A percentile compares a stretch with the other conserved stretches of the same genome.
Evolutionary conservation across 2,888 invertebrate species (phyloP).

Genomic region (Meloe dianella): DNA sequence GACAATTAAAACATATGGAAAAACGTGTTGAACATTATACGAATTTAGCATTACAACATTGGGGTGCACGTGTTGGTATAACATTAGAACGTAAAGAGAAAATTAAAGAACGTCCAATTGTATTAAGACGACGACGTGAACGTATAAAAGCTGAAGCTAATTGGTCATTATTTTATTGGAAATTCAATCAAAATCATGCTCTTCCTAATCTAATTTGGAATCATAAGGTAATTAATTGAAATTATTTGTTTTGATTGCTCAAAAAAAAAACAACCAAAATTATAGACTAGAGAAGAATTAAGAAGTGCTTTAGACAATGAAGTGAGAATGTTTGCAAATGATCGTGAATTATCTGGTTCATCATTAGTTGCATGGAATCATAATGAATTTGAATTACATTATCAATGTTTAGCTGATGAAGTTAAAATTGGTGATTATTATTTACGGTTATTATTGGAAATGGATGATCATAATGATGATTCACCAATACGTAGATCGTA

Average conservation of each 20-base stretch:
- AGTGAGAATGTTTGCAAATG: conserved; percentile 85
- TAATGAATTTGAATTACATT: conserved; percentile 93
- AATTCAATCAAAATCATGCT: conserved; percentile 92
- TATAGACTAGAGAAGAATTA: conserved; percentile 93
- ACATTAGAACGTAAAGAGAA: conserved; percentile 65
- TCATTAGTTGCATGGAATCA: conserved; percentile 96
- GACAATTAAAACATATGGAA: conserved; percentile 78
- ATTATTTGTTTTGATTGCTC: no score
- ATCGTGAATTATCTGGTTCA: conserved; percentile 85
- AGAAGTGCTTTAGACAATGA: conserved; percentile 92
- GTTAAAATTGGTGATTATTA: conserved; percentile 99
- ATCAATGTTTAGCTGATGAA: conserved; percentile 93
- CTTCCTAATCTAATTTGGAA: conserved; percentile 99
- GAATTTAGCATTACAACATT: conserved; percentile 72
- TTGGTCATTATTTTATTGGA: conserved; percentile 94
- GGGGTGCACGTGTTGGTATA: conserved; percentile 70
- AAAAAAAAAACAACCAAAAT: no score
- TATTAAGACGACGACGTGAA: conserved; percentile 88
- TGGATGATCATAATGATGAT: conserved; percentile 78
- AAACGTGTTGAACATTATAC: conserved; percentile 80
- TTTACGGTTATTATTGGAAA: conserved; percentile 89
- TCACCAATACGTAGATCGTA: conserved; percentile 91
- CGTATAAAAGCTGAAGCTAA: conserved; percentile 86
- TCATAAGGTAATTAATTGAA: conserved; percentile 74
- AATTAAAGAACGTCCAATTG: conserved; percentile 83